phyloP scores from a whole-genome alignment of 2,888 invertebrate genomes.

The Patella ulyssiponensis region DNA sequence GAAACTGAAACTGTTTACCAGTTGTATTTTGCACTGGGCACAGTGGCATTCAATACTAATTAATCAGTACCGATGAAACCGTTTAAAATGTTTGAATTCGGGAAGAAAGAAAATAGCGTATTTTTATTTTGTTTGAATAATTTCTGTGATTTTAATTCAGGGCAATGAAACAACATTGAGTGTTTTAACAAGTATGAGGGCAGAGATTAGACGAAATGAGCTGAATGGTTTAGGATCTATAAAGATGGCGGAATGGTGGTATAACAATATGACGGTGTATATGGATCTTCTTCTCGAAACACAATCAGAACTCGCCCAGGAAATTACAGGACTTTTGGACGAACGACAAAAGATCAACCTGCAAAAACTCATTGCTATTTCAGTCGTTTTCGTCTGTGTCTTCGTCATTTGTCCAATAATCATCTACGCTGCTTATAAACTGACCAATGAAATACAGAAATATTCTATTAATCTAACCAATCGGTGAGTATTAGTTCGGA shows the following conservation, averaged over 20 bases:
- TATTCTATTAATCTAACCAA: conserved; percentile 57
- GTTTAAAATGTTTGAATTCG: no score
- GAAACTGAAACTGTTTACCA: no score
- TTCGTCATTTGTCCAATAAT: conserved; percentile 56
- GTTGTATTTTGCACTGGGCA: no score
- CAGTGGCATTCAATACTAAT: no score
- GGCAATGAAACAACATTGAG: conserved; percentile 21
- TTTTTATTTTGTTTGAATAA: no score
- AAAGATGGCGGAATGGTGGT: conserved; percentile 48
- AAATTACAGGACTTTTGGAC: conserved; percentile 46
- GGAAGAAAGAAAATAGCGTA: no score
- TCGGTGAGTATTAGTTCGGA: conserved; percentile 38
- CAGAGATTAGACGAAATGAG: conserved; percentile 46
- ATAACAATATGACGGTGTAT: conserved; percentile 54
- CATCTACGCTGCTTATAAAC: conserved; percentile 54
- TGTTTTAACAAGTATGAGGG: conserved; percentile 33
- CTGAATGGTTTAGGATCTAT: conserved; percentile 38
- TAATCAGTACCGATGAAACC: no score
- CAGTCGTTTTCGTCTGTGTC: conserved; percentile 51
- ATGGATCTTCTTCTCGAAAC: conserved; percentile 48
- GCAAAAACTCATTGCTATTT: conserved; percentile 51
- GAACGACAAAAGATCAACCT: conserved; percentile 44
- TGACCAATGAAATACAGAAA: conserved; percentile 56
- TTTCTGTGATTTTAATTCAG: not conserved
- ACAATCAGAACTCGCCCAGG: conserved; percentile 43